Percentiles rank a stretch among this genome's conserved stretches.
phyloP scores from a whole-genome alignment of 1,140 invertebrate species.

The Lerema accius region DNA sequence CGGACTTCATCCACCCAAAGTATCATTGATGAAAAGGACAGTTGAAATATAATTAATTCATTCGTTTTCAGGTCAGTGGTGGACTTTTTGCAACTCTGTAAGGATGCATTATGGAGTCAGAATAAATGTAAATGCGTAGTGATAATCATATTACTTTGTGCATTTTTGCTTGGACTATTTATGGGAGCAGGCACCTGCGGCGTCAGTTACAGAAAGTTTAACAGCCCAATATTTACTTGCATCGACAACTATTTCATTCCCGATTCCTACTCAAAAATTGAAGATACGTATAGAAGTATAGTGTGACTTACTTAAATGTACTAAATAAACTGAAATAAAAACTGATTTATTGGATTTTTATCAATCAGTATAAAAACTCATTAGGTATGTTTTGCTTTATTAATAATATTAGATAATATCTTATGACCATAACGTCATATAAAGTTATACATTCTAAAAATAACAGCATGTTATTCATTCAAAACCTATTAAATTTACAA shows the following conservation, averaged over 20 bases:
- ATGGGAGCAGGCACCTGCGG: slow-evolving; percentile 66
- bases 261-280: slow-evolving; percentile 43
- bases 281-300: slow-evolving; percentile 42
- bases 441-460: neutral
- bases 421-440: too few species aligned
- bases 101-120: slow-evolving; percentile 47
- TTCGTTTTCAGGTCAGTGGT: slow-evolving; percentile 64
- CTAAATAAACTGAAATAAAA: too few species aligned
- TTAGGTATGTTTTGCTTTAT: too few species aligned
- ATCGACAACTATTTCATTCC: slow-evolving; percentile 63
- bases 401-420: too few species aligned
- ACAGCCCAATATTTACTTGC: slow-evolving; percentile 65
- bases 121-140: slow-evolving; percentile 52
- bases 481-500: neutral
- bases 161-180: slow-evolving; percentile 59
- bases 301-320: slow-evolving; percentile 21
- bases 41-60: too few species aligned
- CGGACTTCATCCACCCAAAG: too few species aligned
- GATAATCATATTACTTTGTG: slow-evolving; percentile 38
- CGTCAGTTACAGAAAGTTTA: slow-evolving; percentile 57
- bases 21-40: too few species aligned
- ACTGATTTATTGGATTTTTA: too few species aligned
- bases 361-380: too few species aligned
- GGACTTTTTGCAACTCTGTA: slow-evolving; percentile 56
- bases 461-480: neutral